These are phyloP conservation scores for Microcebus tavaratra DNA, from an alignment of 2,113 vertebrate genomes.

Conservation along the genomic window DNA sequence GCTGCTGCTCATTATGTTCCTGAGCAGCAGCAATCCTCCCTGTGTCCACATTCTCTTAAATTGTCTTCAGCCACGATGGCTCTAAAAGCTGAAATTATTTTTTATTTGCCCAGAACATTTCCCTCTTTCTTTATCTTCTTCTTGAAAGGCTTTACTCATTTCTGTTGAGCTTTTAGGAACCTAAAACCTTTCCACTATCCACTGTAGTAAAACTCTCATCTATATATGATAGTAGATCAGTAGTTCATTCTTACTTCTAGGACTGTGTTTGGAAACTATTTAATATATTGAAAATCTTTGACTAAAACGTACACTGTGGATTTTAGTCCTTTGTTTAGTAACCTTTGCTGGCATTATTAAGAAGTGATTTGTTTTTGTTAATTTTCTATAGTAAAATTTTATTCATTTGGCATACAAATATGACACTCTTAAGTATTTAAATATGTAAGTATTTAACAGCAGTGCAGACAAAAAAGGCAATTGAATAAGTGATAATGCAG, in stretches of 20 bases:
- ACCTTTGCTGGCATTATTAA: neutral
- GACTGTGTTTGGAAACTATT: neutral
- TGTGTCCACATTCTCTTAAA: neutral
- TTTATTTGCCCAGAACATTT: neutral
- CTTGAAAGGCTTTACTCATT: neutral
- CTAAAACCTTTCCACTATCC: neutral
- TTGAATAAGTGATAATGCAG: neutral
- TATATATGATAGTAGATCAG: neutral
- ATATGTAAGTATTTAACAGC: neutral
- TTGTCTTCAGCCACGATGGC: neutral
- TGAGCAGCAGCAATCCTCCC: neutral
- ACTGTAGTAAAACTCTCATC: neutral
- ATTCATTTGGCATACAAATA: neutral
- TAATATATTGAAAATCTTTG: neutral
- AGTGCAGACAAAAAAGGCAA: neutral
- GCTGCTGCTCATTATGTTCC: neutral
- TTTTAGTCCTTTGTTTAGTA: neutral
- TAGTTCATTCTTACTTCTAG: neutral
- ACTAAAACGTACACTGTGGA: neutral
- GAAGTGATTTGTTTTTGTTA: neutral
- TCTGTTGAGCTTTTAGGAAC: neutral
- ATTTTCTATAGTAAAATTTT: slow-evolving; percentile 4
- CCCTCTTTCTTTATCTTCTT: neutral
- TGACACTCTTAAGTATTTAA: neutral
- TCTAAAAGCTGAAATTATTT: neutral